Base-by-base conservation (phyloP, 2,888 invertebrate species). In the Trisateles emortualis region DNA sequence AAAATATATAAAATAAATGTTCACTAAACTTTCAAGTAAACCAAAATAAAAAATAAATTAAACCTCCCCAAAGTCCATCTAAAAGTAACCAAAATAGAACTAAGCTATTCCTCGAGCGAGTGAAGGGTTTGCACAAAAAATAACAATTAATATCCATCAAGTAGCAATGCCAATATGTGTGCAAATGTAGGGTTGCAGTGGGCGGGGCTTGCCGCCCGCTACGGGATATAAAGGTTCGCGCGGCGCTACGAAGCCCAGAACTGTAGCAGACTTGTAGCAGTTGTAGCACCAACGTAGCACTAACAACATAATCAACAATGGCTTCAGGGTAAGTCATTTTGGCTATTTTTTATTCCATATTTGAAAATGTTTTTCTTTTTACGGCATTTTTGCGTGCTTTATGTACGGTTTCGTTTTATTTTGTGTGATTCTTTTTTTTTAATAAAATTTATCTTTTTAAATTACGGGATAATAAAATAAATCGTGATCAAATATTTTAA, bases 181-280 rank as follows among this genome's bases (percentile, higher is more conserved):
- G 71, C 61, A 64, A 59, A 64, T 70, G 56, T 64, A 49, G 51
- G 52, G 41, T 49, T 53, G 60, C 60, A 60, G 61, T 60, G 77
- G 76, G 73, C 61, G 76, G 85, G 78, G 80, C 29, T 24, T 26
- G 26, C n/a, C 48, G 6, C 26, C 82, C 56, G 74, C 79, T 57
- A 64, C 65, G 54, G 68, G 66, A 86, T 88, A 89, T 86, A 90
- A 90, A 79, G 79, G 69, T 59, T 60, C 69, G 72, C 71, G 62
- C 76, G 67, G 63, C 71, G 59, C 74, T 74, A 73, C 76, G 78
- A 74, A 74, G 73, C 74, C 66, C 75, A 73, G 74, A 76, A 74
- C 52, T 76, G 74, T 70, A 78, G 74, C 78, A 62, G 78, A 57
- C 65, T 51, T 66, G 72, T 76, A 75, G 72, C 68, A 63, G 49